Evolutionary conservation across 2,888 invertebrate genomes (phyloP).

Genomic region (Mellilla xanthometata): DNA sequence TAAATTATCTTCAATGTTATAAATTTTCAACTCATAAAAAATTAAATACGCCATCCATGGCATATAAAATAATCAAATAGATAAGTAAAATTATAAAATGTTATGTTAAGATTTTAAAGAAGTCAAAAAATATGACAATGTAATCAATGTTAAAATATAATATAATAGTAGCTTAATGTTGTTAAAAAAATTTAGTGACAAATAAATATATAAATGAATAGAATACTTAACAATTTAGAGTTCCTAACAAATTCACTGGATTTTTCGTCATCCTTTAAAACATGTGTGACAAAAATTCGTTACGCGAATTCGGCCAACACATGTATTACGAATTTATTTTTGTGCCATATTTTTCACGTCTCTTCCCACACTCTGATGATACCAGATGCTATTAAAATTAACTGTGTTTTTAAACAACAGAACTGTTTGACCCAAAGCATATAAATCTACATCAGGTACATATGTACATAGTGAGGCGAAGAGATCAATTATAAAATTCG

Average conservation of each 20-base stretch:
- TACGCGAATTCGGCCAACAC: conserved; percentile 9
- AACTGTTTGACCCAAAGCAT: not conserved
- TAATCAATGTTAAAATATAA: too few species aligned
- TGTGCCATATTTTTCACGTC: conserved; percentile 29
- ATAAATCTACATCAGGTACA: not conserved
- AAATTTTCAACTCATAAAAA: too few species aligned
- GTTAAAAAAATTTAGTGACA: not conserved
- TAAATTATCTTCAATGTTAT: too few species aligned
- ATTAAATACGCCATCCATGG: too few species aligned
- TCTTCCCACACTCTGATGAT: conserved; percentile 15
- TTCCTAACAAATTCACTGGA: conserved; percentile 7
- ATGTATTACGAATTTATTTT: conserved; percentile 24
- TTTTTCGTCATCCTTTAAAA: conserved; percentile 6
- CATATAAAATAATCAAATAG: too few species aligned
- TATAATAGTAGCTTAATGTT: conserved; percentile 5
- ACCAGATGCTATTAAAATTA: not conserved
- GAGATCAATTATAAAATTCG: conserved; percentile 12
- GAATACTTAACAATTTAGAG: not conserved
- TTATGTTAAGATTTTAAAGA: too few species aligned
- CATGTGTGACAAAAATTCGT: conserved; percentile 11
- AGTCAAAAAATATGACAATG: too few species aligned
- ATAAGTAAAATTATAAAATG: too few species aligned
- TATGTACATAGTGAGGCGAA: conserved; percentile 11
- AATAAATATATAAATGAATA: too few species aligned
- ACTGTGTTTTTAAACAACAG: not conserved